A percentile compares a stretch with the other conserved stretches of the same genome.
Evolutionary conservation across 2,888 invertebrate species (phyloP).

Genomic region (Patella caerulea): DNA sequence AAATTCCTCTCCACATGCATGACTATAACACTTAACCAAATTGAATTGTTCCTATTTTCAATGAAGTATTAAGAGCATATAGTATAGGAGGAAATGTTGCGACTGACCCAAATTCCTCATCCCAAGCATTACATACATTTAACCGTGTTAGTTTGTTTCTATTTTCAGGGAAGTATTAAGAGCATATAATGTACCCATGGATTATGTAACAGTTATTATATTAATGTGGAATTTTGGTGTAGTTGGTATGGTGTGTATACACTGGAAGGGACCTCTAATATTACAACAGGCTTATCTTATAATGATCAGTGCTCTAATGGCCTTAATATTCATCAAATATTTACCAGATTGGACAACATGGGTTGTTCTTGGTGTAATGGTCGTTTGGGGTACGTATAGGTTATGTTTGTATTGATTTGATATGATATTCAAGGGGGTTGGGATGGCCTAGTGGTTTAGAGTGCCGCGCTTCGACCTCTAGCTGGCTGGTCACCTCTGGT

Average conservation of each 20-base stretch:
- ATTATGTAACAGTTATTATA: conserved; percentile 88
- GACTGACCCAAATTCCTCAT: too few relatives aligned
- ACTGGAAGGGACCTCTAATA: conserved; percentile 97
- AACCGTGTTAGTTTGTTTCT: conserved; percentile 12
- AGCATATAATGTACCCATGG: conserved; percentile 96
- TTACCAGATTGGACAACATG: conserved; percentile 99
- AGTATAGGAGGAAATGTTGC: conserved; percentile 74
- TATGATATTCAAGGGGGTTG: too few relatives aligned
- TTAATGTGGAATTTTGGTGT: conserved; percentile 97
- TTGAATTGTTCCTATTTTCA: conserved; percentile 70
- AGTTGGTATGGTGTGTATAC: conserved; percentile 96
- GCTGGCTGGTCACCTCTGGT: too few relatives aligned
- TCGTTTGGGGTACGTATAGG: conserved; percentile 88
- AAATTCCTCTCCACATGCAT: background rate
- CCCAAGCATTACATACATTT: background rate
- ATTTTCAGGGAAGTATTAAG: conserved; percentile 85
- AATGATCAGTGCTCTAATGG: conserved; percentile 97
- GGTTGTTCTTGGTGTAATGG: conserved; percentile 96
- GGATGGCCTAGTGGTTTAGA: too few relatives aligned
- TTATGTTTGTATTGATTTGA: too few relatives aligned
- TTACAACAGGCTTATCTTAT: conserved; percentile 95
- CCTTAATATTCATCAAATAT: conserved; percentile 98
- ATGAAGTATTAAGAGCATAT: conserved; percentile 91
- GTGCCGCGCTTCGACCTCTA: too few relatives aligned
- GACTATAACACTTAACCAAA: background rate